phyloP scores from a whole-genome alignment of 2,888 invertebrate species.

The Rhagium mordax region DNA sequence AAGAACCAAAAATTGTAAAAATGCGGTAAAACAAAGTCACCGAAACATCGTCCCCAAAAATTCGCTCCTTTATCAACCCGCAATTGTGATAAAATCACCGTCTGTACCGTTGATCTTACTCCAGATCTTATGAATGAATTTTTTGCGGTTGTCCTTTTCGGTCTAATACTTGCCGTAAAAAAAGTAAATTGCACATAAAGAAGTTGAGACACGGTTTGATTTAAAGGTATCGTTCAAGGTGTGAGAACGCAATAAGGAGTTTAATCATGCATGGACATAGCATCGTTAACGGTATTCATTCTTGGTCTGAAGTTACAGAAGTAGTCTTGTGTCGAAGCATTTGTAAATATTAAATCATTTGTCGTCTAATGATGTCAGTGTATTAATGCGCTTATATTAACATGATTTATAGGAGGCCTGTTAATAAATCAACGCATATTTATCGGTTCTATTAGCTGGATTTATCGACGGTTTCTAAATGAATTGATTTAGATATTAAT shows the following conservation, averaged over 20 bases:
- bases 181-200: conserved; percentile 57
- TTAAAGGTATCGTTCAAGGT: conserved; percentile 58
- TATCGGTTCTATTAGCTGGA: conserved; percentile 55
- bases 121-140: conserved; percentile 54
- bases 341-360: conserved; percentile 60
- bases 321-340: conserved; percentile 52
- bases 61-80: neutral
- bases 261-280: conserved; percentile 62
- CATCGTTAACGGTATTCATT: conserved; percentile 57
- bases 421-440: conserved; percentile 61
- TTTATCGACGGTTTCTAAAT: conserved; percentile 56
- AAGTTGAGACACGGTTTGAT: conserved; percentile 59
- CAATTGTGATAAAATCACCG: neutral
- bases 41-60: too few relatives aligned
- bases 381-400: conserved; percentile 59
- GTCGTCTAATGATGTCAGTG: conserved; percentile 60
- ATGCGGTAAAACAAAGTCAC: too few relatives aligned
- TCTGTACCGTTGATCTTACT: conserved; percentile 1
- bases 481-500: conserved; percentile 51
- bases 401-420: conserved; percentile 59
- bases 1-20: too few relatives aligned
- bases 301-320: conserved; percentile 4
- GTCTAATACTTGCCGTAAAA: conserved; percentile 55
- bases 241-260: conserved; percentile 63
- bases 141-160: conserved; percentile 55